Evolutionary conservation across 2,113 vertebrate genomes (phyloP), one percentile per base, ranked within the genome.

Genomic region (Ctenodactylus gundi): DNA sequence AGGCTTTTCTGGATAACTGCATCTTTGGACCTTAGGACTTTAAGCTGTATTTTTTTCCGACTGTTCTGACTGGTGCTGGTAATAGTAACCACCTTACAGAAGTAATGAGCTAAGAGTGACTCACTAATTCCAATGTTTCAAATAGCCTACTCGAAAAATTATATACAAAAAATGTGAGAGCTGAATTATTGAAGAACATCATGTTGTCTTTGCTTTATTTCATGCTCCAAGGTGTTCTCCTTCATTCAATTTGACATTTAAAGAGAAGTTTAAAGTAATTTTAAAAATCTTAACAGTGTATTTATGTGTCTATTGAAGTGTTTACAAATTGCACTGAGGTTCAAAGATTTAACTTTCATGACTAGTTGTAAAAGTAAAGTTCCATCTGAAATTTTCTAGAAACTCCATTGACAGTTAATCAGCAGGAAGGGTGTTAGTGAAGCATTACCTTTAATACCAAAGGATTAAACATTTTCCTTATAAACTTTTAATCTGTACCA

Each of bases 261-360:
- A 94, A 1, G 15, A 67, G 76, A 77, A 64, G 44, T 89, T 85
- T 84, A 73, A 76, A 81, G 53, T 46, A 53, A 53, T 11, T 92
- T 86, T 93, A 81, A 72, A 90, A 78, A 64, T 36, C 11, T 25
- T 76, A 62, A 41, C 31, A 31, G n/a, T 67, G n/a, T 64, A 20
- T 67, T 23, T 29, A 2, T 75, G 60, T 70, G 51, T 65, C 34
- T 46, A 83, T 65, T 65, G 85, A 88, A 81, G 34, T 81, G n/a
- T 84, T 97, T 94, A 73, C 72, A 90, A 70, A 82, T 88, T 88
- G 12, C 41, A 85, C 51, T 90, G 34, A 29, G 15, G 34, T 76
- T 87, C 80, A 84, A 82, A 81, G 39, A 67, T 89, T 94, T 89
- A 91, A 60, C 57, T 78, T 44, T 64, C 13, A 11, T 90, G n/a